Percentiles rank a stretch among this genome's conserved stretches.
Evolutionary conservation across 2,888 invertebrate genomes (phyloP).

Genomic region (Ichneumoninae sp.): DNA sequence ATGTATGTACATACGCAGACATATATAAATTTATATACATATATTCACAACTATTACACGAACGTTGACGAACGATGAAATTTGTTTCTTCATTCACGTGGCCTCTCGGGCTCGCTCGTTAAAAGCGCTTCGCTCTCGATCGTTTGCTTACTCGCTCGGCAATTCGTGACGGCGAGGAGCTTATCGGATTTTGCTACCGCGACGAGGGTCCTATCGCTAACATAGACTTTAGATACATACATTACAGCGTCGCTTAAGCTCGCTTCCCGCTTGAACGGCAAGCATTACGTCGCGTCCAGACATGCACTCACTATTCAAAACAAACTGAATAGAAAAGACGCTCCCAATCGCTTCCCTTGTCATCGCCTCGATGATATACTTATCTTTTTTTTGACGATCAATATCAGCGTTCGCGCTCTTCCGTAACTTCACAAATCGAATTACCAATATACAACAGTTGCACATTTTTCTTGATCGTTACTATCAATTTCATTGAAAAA

Average conservation of each 20-base stretch:
- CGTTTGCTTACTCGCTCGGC: constrained; percentile 8
- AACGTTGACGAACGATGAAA: constrained; percentile 34
- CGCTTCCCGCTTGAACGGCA: constrained; percentile 18
- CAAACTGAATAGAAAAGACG: neutral
- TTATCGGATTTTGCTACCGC: constrained; percentile 59
- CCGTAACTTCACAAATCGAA: neutral
- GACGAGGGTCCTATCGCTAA: constrained; percentile 40
- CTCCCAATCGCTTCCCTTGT: constrained; percentile 1
- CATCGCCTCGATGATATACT: neutral
- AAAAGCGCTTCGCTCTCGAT: neutral
- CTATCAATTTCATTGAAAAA: too few relatives aligned
- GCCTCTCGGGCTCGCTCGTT: constrained; percentile 17
- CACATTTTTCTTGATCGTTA: too few relatives aligned
- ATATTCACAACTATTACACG: neutral
- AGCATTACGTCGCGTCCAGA: neutral
- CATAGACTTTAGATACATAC: constrained; percentile 39
- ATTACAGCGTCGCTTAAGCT: constrained; percentile 27
- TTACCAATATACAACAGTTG: too few relatives aligned
- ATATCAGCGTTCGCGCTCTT: neutral
- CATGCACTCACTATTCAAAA: constrained; percentile 3
- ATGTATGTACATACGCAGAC: neutral
- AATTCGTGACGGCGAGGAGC: constrained; percentile 29
- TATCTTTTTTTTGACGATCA: neutral
- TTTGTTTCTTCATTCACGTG: constrained; percentile 40
- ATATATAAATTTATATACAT: neutral